phyloP scores from a whole-genome alignment of 1,140 invertebrate genomes.

The Orussus abietinus region DNA sequence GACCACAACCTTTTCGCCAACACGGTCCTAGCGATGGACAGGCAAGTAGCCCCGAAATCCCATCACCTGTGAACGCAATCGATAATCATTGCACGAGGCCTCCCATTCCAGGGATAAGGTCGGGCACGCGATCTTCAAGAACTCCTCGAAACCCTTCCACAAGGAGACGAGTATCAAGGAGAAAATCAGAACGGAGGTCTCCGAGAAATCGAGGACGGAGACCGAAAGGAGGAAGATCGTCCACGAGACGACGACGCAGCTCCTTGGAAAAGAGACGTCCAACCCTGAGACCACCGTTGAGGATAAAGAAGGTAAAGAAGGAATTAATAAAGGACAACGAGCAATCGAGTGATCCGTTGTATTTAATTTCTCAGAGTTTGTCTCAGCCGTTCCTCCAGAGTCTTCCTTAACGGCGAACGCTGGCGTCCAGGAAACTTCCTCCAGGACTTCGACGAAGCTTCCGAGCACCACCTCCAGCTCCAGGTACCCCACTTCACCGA shows the following conservation, averaged over 20 bases:
- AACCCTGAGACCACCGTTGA: too few species aligned
- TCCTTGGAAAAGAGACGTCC: too few species aligned
- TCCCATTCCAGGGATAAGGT: slow-evolving; percentile 16
- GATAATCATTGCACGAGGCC: slow-evolving; percentile 9
- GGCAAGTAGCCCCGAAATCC: slow-evolving; percentile 19
- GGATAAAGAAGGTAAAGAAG: too few species aligned
- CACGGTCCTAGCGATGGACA: slow-evolving; percentile 24
- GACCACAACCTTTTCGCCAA: slow-evolving; percentile 28
- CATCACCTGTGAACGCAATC: too few species aligned
- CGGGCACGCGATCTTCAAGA: slow-evolving; percentile 9
- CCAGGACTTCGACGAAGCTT: not conserved
- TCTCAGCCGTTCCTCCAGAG: too few species aligned
- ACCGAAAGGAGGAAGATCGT: too few species aligned
- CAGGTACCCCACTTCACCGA: slow-evolving; percentile 7
- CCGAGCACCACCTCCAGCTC: slow-evolving; percentile 7
- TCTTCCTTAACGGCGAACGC: slow-evolving; percentile 4
- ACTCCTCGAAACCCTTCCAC: too few species aligned
- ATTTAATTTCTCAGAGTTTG: slow-evolving; percentile 1
- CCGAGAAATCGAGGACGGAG: slow-evolving; percentile 1
- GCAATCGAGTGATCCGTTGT: not conserved
- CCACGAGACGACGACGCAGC: too few species aligned
- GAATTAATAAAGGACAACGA: too few species aligned
- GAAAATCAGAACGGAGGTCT: not conserved
- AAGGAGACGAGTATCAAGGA: slow-evolving; percentile 8
- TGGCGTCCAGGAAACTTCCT: slow-evolving; percentile 10